Evolutionary conservation across 2,888 invertebrate species (phyloP), one percentile per base, ranked within the genome.

Genomic region (Parnassius mnemosyne): DNA sequence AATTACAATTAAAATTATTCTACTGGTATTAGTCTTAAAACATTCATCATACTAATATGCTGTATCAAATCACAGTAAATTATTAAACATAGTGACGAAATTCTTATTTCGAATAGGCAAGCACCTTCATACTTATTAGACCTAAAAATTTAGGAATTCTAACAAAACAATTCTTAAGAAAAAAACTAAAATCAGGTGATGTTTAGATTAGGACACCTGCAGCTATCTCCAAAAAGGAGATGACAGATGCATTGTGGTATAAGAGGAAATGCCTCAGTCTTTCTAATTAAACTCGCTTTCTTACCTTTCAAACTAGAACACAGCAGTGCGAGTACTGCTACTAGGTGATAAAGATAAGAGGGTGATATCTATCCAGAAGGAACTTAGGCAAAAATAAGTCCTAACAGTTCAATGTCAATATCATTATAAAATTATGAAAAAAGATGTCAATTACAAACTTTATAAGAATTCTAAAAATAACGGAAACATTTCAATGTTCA

Each of bases 1-100:
- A 57, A 57, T 52, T 61, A 61, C 41, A 54, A 50, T 54, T 49
- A 12, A 49, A 53, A 34, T 34, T 57, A 62, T 57, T 49, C 53
- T 61, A 54, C 20, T 49, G 13, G 44, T 13, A 13, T 47, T 53
- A 57, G 11, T 53, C 50, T 52, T 43, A 57, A 57, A 57, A 20
- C 41, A 11, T 43, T 57, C 49, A 49, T 49, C 57, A 62, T 60
- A 62, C 13, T 57, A 57, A 25, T 47, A 50, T 60, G 34, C 41
- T 58, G 12, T 85, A 83, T 79, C 80, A 87, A 87, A 87, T 87
- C 86, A 87, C 87, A 87, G 86, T 87, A 84, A 77, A 80, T 73
- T 66, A 80, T 73, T 66, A 69, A 71, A 64, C 65, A 63, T 69
- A 70, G 64, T 60, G 53, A 50, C 57, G 53, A 47, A 44, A 51